A percentile compares a stretch with the other conserved stretches of the same genome.
These are phyloP conservation scores for Hirundichthys speculiger DNA, from an alignment of 2,113 vertebrate genomes.

Conservation along the genomic window DNA sequence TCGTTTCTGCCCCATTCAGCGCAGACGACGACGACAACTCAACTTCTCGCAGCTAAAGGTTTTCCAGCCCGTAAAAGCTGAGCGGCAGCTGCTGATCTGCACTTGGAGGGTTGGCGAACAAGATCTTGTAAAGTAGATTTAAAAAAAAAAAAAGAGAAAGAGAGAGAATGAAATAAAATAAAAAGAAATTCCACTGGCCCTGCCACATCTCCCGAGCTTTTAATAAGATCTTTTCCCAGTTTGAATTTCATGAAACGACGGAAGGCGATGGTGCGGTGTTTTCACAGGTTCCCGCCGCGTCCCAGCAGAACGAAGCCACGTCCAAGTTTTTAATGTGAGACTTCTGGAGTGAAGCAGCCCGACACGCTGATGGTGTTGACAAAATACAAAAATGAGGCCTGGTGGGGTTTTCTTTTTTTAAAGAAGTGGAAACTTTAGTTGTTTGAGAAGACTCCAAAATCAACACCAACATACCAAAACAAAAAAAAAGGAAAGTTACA, in stretches of 20 bases:
- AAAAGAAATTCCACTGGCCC: conserved; percentile 35
- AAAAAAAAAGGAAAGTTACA: neutral
- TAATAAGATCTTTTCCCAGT: conserved; percentile 31
- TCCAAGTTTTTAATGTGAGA: conserved; percentile 9
- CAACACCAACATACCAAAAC: neutral
- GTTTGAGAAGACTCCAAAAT: neutral
- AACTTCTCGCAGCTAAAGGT: neutral
- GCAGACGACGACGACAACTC: too few species aligned
- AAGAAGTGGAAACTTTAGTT: too few species aligned
- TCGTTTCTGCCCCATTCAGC: too few species aligned
- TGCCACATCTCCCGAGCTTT: conserved; percentile 42
- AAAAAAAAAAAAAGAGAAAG: conserved; percentile 38
- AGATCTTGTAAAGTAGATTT: conserved; percentile 32
- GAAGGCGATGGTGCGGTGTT: conserved; percentile 39
- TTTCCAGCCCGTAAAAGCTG: neutral
- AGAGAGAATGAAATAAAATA: conserved; percentile 39
- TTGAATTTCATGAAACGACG: conserved; percentile 57
- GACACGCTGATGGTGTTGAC: conserved; percentile 14
- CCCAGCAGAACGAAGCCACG: conserved; percentile 23
- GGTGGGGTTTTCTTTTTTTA: too few species aligned
- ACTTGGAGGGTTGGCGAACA: conserved; percentile 12
- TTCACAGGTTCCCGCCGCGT: conserved; percentile 38
- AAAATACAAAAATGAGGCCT: conserved; percentile 15
- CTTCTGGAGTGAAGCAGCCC: neutral
- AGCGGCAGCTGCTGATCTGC: conserved; percentile 30